Evolutionary conservation across 1,140 invertebrate genomes (phyloP).

Genomic region (Bilobella aurantiaca): DNA sequence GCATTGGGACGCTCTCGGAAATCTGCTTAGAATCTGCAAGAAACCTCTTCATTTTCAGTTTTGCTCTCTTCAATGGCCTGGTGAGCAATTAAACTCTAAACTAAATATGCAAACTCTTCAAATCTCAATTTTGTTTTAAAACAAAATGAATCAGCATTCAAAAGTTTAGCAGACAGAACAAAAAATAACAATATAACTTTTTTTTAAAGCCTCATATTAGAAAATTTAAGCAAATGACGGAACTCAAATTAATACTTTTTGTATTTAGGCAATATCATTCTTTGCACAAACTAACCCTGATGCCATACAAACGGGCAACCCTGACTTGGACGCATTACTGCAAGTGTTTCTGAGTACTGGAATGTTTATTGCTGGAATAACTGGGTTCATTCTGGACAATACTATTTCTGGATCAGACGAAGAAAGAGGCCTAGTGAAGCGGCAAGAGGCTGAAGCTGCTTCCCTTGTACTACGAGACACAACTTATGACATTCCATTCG

Average conservation of each 20-base stretch:
- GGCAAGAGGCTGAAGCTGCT: slow-evolving; percentile 8
- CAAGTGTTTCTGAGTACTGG: slow-evolving; percentile 19
- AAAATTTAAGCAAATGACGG: too few species aligned
- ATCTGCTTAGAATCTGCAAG: slow-evolving; percentile 68
- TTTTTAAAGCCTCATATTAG: too few species aligned
- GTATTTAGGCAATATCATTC: slow-evolving; percentile 39
- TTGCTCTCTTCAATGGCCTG: slow-evolving; percentile 71
- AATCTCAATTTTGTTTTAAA: too few species aligned
- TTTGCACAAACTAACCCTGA: slow-evolving; percentile 36
- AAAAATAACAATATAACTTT: too few species aligned
- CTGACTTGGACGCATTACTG: slow-evolving; percentile 11
- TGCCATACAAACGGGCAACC: slow-evolving; percentile 37
- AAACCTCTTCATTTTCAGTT: slow-evolving; percentile 74
- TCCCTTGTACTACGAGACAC: neutral
- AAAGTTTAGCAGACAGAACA: too few species aligned
- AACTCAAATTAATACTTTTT: slow-evolving; percentile 31
- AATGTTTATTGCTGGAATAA: slow-evolving; percentile 46
- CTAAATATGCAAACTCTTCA: neutral
- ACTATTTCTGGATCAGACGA: slow-evolving; percentile 36
- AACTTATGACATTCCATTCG: slow-evolving; percentile 62
- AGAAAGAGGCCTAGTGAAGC: slow-evolving; percentile 28
- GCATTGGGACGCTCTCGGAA: slow-evolving; percentile 55
- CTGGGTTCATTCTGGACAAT: slow-evolving; percentile 46
- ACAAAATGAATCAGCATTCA: too few species aligned
- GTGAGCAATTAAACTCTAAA: slow-evolving; percentile 39